phyloP scores from a whole-genome alignment of 2,888 invertebrate species.

The Lasioglossum vierecki region DNA sequence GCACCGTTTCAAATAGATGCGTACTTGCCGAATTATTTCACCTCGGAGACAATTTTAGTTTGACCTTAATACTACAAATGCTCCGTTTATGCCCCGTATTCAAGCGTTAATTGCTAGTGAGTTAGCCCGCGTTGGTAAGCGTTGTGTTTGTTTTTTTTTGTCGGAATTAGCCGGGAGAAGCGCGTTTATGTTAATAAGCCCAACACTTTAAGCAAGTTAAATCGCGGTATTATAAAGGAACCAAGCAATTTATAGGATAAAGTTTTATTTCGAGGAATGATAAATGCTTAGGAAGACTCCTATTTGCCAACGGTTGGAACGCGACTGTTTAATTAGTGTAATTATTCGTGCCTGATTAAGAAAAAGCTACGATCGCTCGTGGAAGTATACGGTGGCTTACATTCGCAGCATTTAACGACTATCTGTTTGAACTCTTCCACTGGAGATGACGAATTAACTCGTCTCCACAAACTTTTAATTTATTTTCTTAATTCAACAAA shows the following conservation, averaged over 20 bases:
- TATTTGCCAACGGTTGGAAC: not conserved
- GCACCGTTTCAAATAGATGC: not conserved
- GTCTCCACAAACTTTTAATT: not conserved
- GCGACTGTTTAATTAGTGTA: not conserved
- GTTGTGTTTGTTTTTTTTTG: not conserved
- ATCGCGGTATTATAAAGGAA: not conserved
- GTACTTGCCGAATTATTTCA: not conserved
- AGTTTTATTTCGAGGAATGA: not conserved
- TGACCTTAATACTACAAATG: constrained; percentile 12
- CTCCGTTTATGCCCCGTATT: not conserved
- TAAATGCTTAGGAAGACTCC: not conserved
- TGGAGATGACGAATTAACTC: not conserved
- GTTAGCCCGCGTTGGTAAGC: not conserved
- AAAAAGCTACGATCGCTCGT: not conserved
- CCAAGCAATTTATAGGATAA: not conserved
- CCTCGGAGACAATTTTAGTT: constrained; percentile 3
- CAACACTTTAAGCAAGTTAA: constrained; percentile 3
- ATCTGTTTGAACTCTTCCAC: not conserved
- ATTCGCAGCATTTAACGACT: not conserved
- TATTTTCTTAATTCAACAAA: not conserved
- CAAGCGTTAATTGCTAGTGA: constrained; percentile 5
- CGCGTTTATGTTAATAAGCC: constrained; percentile 2
- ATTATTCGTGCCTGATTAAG: constrained; percentile 1
- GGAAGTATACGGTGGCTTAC: not conserved
- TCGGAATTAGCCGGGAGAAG: not conserved